Evolutionary conservation across 2,888 invertebrate genomes (phyloP), one percentile per base, ranked within the genome.

Genomic region (Malthinus seriepunctatus): DNA sequence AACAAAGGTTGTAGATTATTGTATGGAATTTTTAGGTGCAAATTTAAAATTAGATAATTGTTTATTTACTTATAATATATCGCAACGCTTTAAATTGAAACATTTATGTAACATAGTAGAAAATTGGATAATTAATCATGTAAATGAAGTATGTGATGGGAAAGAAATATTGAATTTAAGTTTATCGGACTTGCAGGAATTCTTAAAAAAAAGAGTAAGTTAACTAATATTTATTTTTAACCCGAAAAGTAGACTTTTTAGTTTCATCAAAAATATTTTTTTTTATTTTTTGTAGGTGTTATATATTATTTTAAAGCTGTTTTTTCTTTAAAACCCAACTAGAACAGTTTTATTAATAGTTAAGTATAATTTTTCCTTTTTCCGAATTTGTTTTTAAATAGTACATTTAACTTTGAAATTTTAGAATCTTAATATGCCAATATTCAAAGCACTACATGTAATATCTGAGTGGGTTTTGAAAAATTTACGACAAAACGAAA

Each of bases 11-110:
- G 85, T 86, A 70, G 78, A 78, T 63, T 84, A 86, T 71, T 88
- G 88, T 78, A 84, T 84, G 56, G 86, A 86, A 69, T 87, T 84
- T 69, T 75, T 88, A 67, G 83, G 86, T 63, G 79, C 84, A 50
- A 85, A 84, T 75, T 71, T 88, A 63, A 84, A 83, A 72, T 75
- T 83, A 42, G 81, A 83, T 52, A 88, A 87, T 76, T 86, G 87
- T 74, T 77, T 87, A 14, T 82, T 83, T 62, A 84, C 86, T 6
- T 83, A 82, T 71, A 83, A 84, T 65, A 74, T 87, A 67, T 84
- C 86, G 1, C 81, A 83, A 63, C 81, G 83, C 67, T 87, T 84
- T 73, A 83, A 82, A 66, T 75, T 87, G 64, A 81, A 82, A 39
- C 79, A 80, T 61, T 75, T 88, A 53, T 80, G 81, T 37, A 84